Percentiles rank a stretch among this genome's conserved stretches.
Evolutionary conservation across 2,888 invertebrate species (phyloP).

Genomic region (Caenorhabditis sp.): DNA sequence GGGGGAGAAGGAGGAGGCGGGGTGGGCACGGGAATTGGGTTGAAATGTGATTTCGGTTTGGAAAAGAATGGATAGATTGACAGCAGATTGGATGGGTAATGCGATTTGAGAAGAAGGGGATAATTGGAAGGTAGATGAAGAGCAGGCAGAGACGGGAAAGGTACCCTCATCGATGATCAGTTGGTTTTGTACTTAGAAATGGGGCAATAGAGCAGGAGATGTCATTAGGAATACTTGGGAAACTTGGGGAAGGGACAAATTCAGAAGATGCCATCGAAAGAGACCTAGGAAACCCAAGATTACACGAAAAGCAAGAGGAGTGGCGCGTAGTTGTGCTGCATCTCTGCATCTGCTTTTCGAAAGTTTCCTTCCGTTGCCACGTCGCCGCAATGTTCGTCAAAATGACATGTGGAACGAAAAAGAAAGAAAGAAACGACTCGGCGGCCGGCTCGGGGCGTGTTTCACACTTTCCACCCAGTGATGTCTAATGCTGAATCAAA

Average conservation of each 20-base stretch:
- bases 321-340: neutral
- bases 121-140: constrained; percentile 29
- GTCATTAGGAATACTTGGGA: no score
- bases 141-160: neutral
- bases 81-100: constrained; percentile 48
- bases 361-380: constrained; percentile 41
- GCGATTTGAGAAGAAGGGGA: constrained; percentile 1
- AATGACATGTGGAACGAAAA: constrained; percentile 40
- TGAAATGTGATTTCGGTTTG: constrained; percentile 9
- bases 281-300: neutral
- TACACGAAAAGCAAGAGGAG: neutral
- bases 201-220: no score
- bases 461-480: constrained; percentile 22
- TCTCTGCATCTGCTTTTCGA: neutral
- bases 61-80: constrained; percentile 24
- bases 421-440: neutral
- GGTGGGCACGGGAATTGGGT: constrained; percentile 26
- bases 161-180: constrained; percentile 2
- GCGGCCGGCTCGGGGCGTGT: constrained; percentile 13
- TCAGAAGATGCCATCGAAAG: no score
- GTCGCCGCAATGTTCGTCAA: constrained; percentile 49
- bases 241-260: constrained; percentile 6
- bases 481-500: neutral
- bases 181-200: neutral
- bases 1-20: no score